These are phyloP conservation scores for Xiphydria camelus DNA, from an alignment of 2,888 invertebrate species.

Conservation along the genomic window DNA sequence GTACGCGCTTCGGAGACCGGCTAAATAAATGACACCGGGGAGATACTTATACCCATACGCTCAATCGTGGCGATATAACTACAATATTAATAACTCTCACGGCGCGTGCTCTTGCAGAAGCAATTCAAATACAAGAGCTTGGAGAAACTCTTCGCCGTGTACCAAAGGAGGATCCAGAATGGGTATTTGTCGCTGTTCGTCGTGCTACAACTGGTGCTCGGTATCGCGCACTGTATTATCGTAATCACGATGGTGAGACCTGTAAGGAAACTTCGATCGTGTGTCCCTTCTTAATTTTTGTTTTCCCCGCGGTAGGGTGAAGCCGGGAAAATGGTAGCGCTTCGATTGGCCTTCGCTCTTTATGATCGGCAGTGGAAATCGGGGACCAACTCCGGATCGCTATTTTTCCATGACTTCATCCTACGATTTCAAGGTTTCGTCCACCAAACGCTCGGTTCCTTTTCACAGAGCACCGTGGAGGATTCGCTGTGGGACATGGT, in stretches of 20 bases:
- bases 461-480: slow-evolving; percentile 43
- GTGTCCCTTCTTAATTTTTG: no score
- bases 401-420: neutral
- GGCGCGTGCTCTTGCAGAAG: no score
- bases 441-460: neutral
- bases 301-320: neutral
- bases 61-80: no score
- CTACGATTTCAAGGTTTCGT: neutral
- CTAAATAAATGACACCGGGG: no score
- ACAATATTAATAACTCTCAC: no score
- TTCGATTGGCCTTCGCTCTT: no score
- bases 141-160: slow-evolving; percentile 74
- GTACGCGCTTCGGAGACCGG: no score
- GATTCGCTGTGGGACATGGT: slow-evolving; percentile 58
- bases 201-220: slow-evolving; percentile 69
- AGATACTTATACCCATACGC: no score
- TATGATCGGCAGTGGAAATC: no score
- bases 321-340: neutral
- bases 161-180: slow-evolving; percentile 76
- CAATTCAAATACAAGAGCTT: slow-evolving; percentile 76
- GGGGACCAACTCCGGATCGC: no score
- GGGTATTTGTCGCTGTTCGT: slow-evolving; percentile 79
- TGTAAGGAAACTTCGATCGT: slow-evolving; percentile 39
- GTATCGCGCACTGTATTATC: slow-evolving; percentile 65
- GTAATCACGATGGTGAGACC: slow-evolving; percentile 61